phyloP scores from a whole-genome alignment of 2,113 vertebrate species.

The Protobothrops flavoviridis region DNA sequence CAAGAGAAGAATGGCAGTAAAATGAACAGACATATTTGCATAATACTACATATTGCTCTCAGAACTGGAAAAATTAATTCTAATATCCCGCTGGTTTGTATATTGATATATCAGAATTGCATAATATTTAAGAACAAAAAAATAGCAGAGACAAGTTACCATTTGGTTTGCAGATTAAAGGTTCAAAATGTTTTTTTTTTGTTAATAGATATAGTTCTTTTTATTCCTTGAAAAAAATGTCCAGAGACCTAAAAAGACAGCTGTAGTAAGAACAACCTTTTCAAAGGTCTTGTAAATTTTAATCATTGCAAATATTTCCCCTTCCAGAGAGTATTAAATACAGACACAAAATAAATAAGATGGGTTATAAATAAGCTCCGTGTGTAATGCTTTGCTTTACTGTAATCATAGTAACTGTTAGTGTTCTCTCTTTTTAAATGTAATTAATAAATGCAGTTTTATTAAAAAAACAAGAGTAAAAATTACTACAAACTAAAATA shows the following conservation, averaged over 20 bases:
- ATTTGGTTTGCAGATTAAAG: background rate
- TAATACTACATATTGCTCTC: no score
- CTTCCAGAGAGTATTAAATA: background rate
- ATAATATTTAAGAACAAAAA: background rate
- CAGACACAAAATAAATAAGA: background rate
- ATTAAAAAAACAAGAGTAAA: background rate
- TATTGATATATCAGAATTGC: background rate
- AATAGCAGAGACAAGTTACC: background rate
- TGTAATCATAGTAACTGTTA: background rate
- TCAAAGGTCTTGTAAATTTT: background rate
- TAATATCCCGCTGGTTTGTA: background rate
- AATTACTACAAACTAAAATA: background rate
- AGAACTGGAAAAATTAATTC: background rate
- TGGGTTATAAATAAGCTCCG: background rate
- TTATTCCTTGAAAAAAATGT: background rate
- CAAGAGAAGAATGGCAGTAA: background rate
- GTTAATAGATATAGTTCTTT: background rate
- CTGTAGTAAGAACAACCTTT: background rate
- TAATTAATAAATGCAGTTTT: background rate
- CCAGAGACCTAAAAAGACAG: background rate
- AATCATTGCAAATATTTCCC: background rate
- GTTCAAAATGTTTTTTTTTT: background rate
- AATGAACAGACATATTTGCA: background rate
- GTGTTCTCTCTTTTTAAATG: background rate
- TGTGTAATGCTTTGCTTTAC: background rate